A percentile compares a stretch with the other conserved stretches of the same genome.
Evolutionary conservation across 2,888 invertebrate species (phyloP).

Genomic region (Campaea margaritaria): DNA sequence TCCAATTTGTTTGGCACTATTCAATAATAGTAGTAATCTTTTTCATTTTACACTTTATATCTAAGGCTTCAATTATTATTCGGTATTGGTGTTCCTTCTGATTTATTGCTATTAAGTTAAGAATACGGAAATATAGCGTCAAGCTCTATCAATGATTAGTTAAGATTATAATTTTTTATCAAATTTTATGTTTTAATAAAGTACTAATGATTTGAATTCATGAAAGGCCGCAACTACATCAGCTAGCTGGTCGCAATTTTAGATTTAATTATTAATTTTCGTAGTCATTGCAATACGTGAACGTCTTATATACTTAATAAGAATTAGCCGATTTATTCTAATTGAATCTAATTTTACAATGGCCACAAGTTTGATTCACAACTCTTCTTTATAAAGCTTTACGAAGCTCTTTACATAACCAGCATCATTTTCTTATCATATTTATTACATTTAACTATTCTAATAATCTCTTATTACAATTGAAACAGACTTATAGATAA

Average conservation of each 20-base stretch:
- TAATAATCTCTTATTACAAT: conserved; percentile 61
- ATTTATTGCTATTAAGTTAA: conserved; percentile 6
- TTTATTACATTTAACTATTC: conserved; percentile 60
- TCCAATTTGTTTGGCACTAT: conserved; percentile 4
- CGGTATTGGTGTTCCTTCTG: conserved; percentile 1
- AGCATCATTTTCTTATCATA: no score
- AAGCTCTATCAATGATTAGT: conserved; percentile 4
- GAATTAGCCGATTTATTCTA: conserved; percentile 69
- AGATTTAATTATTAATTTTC: conserved; percentile 31
- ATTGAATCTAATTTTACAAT: conserved; percentile 75
- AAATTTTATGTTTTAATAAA: neutral
- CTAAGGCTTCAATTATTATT: neutral
- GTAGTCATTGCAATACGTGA: conserved; percentile 48
- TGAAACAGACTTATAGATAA: conserved; percentile 58
- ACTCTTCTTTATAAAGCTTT: conserved; percentile 84
- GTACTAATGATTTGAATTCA: neutral
- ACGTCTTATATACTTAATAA: conserved; percentile 57
- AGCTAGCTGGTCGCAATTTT: conserved; percentile 21
- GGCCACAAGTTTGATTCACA: conserved; percentile 85
- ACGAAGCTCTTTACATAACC: conserved; percentile 84
- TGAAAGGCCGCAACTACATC: conserved; percentile 19
- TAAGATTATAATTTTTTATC: neutral
- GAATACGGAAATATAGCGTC: neutral
- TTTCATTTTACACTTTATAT: conserved; percentile 9
- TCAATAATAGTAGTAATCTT: neutral